Evolutionary conservation across 2,797 vertebrate species (phyloP).

Genomic region (Enteromius anoplus): DNA sequence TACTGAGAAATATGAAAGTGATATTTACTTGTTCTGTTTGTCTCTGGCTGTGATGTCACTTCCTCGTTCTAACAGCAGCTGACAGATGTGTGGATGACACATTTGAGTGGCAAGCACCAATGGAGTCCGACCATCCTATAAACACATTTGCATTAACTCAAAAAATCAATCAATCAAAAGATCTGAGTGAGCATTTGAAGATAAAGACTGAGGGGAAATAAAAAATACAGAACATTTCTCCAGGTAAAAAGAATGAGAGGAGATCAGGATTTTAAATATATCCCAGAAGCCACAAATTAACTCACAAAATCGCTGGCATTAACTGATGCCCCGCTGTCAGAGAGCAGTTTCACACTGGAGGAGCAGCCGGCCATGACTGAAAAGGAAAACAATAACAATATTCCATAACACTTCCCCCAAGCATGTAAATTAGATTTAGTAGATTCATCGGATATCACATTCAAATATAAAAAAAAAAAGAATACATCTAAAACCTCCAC

Average conservation of each 20-base stretch:
- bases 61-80: slow-evolving; percentile 90
- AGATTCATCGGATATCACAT: not conserved
- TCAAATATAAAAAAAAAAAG: not conserved
- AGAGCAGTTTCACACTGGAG: slow-evolving; percentile 93
- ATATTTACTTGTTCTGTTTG: slow-evolving; percentile 91
- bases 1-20: not conserved
- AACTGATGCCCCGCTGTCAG: slow-evolving; percentile 89
- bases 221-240: not conserved
- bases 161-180: too few species aligned
- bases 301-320: slow-evolving; percentile 91
- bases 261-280: not conserved
- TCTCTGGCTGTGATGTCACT: slow-evolving; percentile 88
- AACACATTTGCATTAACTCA: slow-evolving; percentile 17
- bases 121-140: slow-evolving; percentile 91
- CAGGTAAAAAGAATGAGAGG: not conserved
- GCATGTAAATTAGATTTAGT: slow-evolving; percentile 1
- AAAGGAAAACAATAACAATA: slow-evolving; percentile 26
- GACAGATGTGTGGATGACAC: slow-evolving; percentile 90
- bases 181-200: not conserved
- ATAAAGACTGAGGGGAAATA: not conserved
- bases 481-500: not conserved
- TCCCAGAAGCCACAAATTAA: slow-evolving; percentile 26
- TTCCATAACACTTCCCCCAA: not conserved
- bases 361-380: slow-evolving; percentile 94
- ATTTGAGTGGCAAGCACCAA: slow-evolving; percentile 96